Conservation (phyloP, 2,113 vertebrate species). For the Pangasianodon gigas region DNA sequence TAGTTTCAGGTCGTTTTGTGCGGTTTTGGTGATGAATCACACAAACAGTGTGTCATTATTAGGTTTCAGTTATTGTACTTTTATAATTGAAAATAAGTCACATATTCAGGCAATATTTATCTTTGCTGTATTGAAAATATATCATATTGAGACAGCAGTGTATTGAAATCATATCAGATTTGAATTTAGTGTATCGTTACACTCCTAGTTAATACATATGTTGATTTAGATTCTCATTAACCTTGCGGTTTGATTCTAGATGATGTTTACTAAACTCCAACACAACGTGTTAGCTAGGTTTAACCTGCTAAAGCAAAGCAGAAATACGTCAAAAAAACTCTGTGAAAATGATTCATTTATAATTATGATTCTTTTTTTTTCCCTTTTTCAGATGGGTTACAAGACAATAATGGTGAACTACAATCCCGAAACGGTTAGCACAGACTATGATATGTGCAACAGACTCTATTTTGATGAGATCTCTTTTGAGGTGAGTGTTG, state of each 20-base stretch:
- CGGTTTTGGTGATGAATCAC: too few species aligned
- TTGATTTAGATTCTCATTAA: not conserved
- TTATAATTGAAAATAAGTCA: too few species aligned
- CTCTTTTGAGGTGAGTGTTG: constrained; percentile 86
- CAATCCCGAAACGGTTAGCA: constrained; percentile 97
- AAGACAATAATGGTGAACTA: constrained; percentile 99
- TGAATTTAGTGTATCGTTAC: not conserved
- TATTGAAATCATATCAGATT: not conserved
- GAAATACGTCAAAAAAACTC: not conserved
- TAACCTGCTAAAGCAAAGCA: not conserved
- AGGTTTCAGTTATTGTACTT: too few species aligned
- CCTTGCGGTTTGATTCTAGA: not conserved
- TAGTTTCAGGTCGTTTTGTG: not conserved
- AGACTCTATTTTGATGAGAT: constrained; percentile 97
- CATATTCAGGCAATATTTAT: too few species aligned
- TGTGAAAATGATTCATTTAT: not conserved
- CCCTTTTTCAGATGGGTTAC: constrained; percentile 85
- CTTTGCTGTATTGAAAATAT: too few species aligned
- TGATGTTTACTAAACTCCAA: not conserved
- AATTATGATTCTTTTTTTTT: not conserved
- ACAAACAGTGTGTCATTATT: too few species aligned
- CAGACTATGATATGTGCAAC: constrained; percentile 97
- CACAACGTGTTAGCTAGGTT: not conserved
- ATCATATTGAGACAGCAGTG: too few species aligned
- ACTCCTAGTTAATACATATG: not conserved